These are phyloP conservation scores for Himalopsyche anomala DNA, from an alignment of 2,888 invertebrate species.

Conservation along the genomic window DNA sequence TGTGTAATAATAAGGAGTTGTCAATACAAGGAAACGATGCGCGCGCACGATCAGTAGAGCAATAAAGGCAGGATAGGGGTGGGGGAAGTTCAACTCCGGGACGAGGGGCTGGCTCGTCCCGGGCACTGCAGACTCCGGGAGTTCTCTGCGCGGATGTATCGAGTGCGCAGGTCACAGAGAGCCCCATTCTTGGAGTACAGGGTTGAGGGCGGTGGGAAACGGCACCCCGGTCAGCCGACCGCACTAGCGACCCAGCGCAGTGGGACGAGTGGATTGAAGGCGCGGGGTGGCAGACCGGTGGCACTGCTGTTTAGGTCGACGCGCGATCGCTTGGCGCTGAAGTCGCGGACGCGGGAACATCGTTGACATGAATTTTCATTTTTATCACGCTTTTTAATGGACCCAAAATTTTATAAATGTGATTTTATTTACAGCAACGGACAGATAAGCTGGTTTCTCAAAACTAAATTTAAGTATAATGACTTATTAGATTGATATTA, in stretches of 20 bases:
- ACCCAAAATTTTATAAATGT: neutral
- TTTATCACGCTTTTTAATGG: neutral
- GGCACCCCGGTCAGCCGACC: slow-evolving; percentile 45
- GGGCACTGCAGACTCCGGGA: slow-evolving; percentile 70
- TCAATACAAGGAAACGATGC: slow-evolving; percentile 41
- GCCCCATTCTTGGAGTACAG: slow-evolving; percentile 31
- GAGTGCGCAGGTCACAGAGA: slow-evolving; percentile 63
- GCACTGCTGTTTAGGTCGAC: slow-evolving; percentile 35
- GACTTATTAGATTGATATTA: too few species aligned
- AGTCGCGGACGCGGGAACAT: neutral
- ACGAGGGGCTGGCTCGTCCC: slow-evolving; percentile 51
- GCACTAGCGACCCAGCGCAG: slow-evolving; percentile 64
- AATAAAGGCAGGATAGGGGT: slow-evolving; percentile 38
- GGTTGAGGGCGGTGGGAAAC: neutral
- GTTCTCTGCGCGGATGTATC: slow-evolving; percentile 69
- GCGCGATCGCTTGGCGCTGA: slow-evolving; percentile 21
- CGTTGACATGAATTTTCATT: slow-evolving; percentile 31
- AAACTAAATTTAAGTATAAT: too few species aligned
- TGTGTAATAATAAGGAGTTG: slow-evolving; percentile 43
- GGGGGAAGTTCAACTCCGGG: slow-evolving; percentile 43
- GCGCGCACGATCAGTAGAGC: slow-evolving; percentile 29
- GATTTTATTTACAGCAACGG: neutral
- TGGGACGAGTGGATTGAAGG: neutral
- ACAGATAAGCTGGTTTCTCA: too few species aligned
- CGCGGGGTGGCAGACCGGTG: slow-evolving; percentile 32